phyloP scores from a whole-genome alignment of 64 coral and sea anemone genomes.

The Actinia equina region DNA sequence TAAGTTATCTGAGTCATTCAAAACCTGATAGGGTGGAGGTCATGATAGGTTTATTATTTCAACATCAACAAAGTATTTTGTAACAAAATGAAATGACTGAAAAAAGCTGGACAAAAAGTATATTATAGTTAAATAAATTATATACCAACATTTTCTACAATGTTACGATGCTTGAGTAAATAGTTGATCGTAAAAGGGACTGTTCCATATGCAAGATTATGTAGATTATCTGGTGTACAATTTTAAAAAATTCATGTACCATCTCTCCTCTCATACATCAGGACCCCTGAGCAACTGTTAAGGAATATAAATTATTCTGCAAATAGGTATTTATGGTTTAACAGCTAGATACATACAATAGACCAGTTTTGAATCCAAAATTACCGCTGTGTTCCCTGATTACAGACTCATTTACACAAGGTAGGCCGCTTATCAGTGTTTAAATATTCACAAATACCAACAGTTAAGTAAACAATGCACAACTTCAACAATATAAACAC shows the following conservation, averaged over 20 bases:
- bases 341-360: no score
- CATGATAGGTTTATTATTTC: no score
- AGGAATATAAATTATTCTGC: neutral
- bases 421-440: no score
- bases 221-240: neutral
- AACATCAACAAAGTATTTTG: neutral
- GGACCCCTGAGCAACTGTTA: constrained; percentile 9
- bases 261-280: neutral
- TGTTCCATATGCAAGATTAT: neutral
- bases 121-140: neutral
- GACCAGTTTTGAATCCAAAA: no score
- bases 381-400: no score
- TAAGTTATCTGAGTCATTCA: no score
- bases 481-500: no score
- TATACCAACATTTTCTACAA: neutral
- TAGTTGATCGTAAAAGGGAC: neutral
- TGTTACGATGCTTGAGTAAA: neutral
- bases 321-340: neutral
- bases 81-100: neutral
- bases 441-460: no score
- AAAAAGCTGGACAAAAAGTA: neutral
- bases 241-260: neutral
- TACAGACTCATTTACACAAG: no score
- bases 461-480: no score
- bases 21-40: no score